A percentile compares a stretch with the other conserved stretches of the same genome.
Conservation (phyloP, 2,797 vertebrate species). For the Atherinosoma microstoma region DNA sequence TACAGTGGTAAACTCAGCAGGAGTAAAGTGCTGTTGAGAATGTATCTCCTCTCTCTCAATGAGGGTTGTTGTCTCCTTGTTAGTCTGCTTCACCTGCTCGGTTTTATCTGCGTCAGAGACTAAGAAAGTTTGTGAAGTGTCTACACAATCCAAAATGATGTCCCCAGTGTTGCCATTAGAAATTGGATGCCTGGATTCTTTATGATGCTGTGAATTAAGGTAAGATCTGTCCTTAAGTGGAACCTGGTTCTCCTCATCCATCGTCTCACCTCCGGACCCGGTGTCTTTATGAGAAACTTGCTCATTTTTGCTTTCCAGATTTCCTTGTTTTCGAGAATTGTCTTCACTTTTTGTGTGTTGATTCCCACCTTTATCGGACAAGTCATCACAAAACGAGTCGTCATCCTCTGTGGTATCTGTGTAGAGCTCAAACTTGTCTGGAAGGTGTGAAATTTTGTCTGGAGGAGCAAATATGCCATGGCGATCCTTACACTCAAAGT, state of each 20-base stretch:
- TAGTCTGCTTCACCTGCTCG: constrained; percentile 28
- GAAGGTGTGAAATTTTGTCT: constrained; percentile 89
- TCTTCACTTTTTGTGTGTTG: constrained; percentile 53
- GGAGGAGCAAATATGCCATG: constrained; percentile 97
- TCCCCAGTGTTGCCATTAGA: constrained; percentile 63
- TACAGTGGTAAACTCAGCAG: constrained; percentile 57
- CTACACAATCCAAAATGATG: constrained; percentile 69
- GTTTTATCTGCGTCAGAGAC: constrained; percentile 61
- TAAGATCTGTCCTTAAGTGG: constrained; percentile 47
- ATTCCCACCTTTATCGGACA: constrained; percentile 56
- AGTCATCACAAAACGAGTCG: constrained; percentile 84
- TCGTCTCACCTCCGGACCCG: constrained; percentile 34
- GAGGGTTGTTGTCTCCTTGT: constrained; percentile 65
- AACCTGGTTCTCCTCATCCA: constrained; percentile 55
- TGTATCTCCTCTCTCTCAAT: constrained; percentile 81
- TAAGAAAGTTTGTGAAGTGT: constrained; percentile 52
- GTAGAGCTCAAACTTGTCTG: constrained; percentile 77
- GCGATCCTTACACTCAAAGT: constrained; percentile 90
- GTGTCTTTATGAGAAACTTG: constrained; percentile 28
- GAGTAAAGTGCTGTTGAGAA: constrained; percentile 69
- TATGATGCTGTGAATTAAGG: constrained; percentile 55
- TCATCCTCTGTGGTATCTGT: constrained; percentile 85
- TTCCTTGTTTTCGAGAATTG: constrained; percentile 39
- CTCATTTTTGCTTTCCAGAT: constrained; percentile 58
- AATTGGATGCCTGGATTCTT: constrained; percentile 49